A percentile compares a stretch with the other conserved stretches of the same genome.
Evolutionary conservation across 2,113 vertebrate genomes (phyloP).

Genomic region (Amphiprion ocellaris): DNA sequence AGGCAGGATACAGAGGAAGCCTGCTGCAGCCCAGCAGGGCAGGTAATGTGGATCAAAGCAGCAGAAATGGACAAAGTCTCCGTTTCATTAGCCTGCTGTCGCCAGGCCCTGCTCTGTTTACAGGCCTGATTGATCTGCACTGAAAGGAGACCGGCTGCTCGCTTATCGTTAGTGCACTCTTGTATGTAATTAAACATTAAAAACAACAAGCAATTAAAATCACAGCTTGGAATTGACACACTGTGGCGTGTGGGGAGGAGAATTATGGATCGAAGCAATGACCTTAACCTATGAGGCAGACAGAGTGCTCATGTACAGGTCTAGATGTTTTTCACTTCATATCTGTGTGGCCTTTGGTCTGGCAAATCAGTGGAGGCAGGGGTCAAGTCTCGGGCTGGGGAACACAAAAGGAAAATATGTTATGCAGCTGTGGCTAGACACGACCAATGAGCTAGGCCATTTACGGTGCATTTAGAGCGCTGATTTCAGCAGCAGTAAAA

Average conservation of each 20-base stretch:
- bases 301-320: background rate
- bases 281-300: slow-evolving; percentile 26
- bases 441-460: slow-evolving; percentile 38
- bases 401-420: slow-evolving; percentile 64
- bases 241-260: slow-evolving; percentile 13
- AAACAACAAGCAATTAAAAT: slow-evolving; percentile 47
- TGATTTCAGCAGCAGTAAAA: slow-evolving; percentile 29
- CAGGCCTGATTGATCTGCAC: slow-evolving; percentile 45
- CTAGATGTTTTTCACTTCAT: slow-evolving; percentile 22
- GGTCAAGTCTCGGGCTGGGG: slow-evolving; percentile 48
- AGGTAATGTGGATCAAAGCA: slow-evolving; percentile 58
- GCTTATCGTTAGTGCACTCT: slow-evolving; percentile 54
- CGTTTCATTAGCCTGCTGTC: slow-evolving; percentile 58
- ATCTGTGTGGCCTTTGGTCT: slow-evolving; percentile 53
- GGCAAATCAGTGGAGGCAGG: slow-evolving; percentile 26
- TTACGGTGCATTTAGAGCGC: slow-evolving; percentile 28
- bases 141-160: slow-evolving; percentile 56
- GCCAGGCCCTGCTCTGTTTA: slow-evolving; percentile 32
- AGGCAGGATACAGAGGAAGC: slow-evolving; percentile 10
- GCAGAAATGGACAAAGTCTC: slow-evolving; percentile 29
- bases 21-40: slow-evolving; percentile 39
- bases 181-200: slow-evolving; percentile 67
- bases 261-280: slow-evolving; percentile 26
- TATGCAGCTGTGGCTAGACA: slow-evolving; percentile 46
- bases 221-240: slow-evolving; percentile 44